A percentile compares a stretch with the other conserved stretches of the same genome.
Conservation (phyloP, 2,797 vertebrate genomes). For the Ibycter americanus region DNA sequence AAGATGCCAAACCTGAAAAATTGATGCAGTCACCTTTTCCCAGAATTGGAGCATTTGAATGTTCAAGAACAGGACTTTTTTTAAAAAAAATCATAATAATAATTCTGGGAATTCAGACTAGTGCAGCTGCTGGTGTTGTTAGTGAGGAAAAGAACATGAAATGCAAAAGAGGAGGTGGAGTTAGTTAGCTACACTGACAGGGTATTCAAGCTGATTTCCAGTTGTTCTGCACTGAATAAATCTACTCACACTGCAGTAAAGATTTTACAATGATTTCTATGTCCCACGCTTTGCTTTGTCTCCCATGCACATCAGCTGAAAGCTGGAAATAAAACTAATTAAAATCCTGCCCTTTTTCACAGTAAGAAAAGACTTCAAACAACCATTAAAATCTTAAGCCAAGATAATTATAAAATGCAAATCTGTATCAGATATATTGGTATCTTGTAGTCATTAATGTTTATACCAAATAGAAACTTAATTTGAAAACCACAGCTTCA, state of each 20-base stretch:
- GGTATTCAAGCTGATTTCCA: slow-evolving; percentile 27
- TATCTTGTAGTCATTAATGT: neutral
- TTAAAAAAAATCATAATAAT: neutral
- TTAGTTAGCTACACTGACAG: neutral
- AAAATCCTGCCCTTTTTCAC: slow-evolving; percentile 45
- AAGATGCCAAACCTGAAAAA: neutral
- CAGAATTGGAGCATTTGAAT: neutral
- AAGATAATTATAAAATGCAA: slow-evolving; percentile 55
- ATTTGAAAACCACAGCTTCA: neutral
- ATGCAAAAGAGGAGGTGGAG: neutral
- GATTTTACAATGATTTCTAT: neutral
- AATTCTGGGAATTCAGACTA: neutral
- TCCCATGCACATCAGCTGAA: neutral
- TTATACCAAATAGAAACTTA: neutral
- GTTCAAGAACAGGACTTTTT: neutral
- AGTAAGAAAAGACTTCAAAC: slow-evolving; percentile 44
- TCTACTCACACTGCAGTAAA: slow-evolving; percentile 1
- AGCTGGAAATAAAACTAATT: slow-evolving; percentile 55
- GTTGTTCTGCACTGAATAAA: slow-evolving; percentile 41
- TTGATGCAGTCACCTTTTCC: neutral
- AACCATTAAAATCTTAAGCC: neutral
- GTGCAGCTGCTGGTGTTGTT: slow-evolving; percentile 14
- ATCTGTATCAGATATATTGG: neutral
- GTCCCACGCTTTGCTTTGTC: neutral
- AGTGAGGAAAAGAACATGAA: slow-evolving; percentile 9